These are phyloP conservation scores for Notoglanidium macrostoma DNA, from an alignment of 2,797 vertebrate genomes.

Conservation along the genomic window DNA sequence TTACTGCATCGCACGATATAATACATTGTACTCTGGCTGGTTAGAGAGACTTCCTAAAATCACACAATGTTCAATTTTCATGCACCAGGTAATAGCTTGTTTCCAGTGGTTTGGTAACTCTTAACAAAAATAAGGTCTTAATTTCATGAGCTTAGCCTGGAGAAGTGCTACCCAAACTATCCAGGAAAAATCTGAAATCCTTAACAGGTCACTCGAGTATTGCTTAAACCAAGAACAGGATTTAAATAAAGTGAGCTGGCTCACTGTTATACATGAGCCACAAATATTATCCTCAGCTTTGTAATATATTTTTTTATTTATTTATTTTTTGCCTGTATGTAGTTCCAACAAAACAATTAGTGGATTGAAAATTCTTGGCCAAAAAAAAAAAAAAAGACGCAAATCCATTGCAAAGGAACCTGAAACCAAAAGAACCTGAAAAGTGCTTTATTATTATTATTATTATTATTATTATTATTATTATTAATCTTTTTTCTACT, in stretches of 20 bases:
- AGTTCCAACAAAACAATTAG: background rate
- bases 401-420: background rate
- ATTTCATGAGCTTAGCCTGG: background rate
- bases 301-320: background rate
- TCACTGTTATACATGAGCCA: slow-evolving; percentile 41
- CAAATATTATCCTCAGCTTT: background rate
- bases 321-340: background rate
- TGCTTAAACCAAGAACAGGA: slow-evolving; percentile 4
- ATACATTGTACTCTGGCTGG: background rate
- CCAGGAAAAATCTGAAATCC: background rate
- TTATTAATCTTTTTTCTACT: background rate
- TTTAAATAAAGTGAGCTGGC: slow-evolving; percentile 50
- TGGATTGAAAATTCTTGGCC: background rate
- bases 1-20: background rate
- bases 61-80: background rate
- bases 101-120: background rate
- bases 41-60: slow-evolving; percentile 12
- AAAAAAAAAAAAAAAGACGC: too few relatives aligned
- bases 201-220: background rate
- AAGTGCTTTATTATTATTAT: background rate
- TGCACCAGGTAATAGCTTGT: background rate
- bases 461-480: background rate
- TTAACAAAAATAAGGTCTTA: background rate
- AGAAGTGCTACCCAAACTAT: slow-evolving; percentile 1
- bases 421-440: background rate